Conservation (phyloP, 2,888 invertebrate species). For the Hypolimnas misippus region DNA sequence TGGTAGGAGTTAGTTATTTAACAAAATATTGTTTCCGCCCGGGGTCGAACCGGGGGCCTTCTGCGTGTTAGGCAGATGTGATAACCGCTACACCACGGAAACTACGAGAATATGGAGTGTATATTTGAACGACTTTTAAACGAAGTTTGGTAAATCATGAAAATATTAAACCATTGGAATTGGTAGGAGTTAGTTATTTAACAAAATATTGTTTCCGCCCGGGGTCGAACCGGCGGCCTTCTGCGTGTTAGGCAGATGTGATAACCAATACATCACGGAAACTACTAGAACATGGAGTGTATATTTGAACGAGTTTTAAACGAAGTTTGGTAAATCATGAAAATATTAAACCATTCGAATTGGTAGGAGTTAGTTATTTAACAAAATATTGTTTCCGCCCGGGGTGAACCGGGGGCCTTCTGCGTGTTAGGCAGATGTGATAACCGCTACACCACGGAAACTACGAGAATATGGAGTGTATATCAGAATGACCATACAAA, state of each 20-base stretch:
- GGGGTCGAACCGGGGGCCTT: slow-evolving; percentile 96
- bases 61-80: slow-evolving; percentile 96
- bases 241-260: slow-evolving; percentile 96
- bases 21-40: slow-evolving; percentile 95
- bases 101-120: slow-evolving; percentile 38
- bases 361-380: too few species aligned
- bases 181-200: too few species aligned
- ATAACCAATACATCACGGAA: slow-evolving; percentile 91
- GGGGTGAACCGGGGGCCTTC: slow-evolving; percentile 96
- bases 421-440: slow-evolving; percentile 96
- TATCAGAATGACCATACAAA: neutral
- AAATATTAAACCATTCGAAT: too few species aligned
- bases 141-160: too few species aligned
- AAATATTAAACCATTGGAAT: too few species aligned
- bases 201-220: slow-evolving; percentile 95
- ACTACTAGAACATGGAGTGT: too few species aligned
- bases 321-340: too few species aligned
- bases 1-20: too few species aligned
- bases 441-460: slow-evolving; percentile 95
- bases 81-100: slow-evolving; percentile 91
- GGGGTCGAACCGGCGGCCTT: slow-evolving; percentile 96
- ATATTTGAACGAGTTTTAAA: too few species aligned
- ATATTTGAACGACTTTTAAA: too few species aligned
- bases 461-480: slow-evolving; percentile 46
- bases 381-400: too few species aligned